Evolutionary conservation across 2,888 invertebrate genomes (phyloP).

Genomic region (Andrena hattorfiana): DNA sequence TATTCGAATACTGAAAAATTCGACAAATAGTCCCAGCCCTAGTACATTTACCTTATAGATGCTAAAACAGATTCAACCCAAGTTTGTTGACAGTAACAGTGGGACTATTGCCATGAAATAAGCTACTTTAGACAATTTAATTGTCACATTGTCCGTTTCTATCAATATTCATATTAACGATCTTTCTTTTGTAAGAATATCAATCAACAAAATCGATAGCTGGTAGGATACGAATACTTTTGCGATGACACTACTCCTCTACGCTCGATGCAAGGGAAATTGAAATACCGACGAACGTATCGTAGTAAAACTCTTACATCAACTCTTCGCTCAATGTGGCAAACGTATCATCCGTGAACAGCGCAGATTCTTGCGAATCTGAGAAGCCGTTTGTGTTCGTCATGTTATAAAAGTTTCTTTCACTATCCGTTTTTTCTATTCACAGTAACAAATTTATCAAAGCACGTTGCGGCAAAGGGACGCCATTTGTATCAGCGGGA

Average conservation of each 20-base stretch:
- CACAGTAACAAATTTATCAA: not conserved
- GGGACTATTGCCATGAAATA: not conserved
- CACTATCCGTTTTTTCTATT: not conserved
- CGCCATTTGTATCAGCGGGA: conserved; percentile 50
- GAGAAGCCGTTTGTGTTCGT: conserved; percentile 60
- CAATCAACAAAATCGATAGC: not conserved
- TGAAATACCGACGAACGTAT: not conserved
- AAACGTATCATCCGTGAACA: conserved; percentile 65
- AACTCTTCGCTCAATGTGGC: conserved; percentile 45
- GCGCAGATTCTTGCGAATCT: conserved; percentile 69
- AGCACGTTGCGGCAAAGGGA: conserved; percentile 4
- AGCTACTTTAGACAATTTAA: not conserved
- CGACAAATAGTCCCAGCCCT: no score
- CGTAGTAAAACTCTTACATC: conserved; percentile 54
- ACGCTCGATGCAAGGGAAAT: not conserved
- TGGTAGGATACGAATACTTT: not conserved
- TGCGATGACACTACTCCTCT: not conserved
- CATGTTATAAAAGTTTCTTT: conserved; percentile 48
- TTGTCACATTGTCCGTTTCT: not conserved
- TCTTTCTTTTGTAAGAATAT: not conserved
- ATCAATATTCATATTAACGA: not conserved
- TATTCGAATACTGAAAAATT: no score
- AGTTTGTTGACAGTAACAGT: no score
- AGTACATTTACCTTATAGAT: no score
- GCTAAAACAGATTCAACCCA: no score